Conservation (phyloP, 2,888 invertebrate species). For the Orchesellides sinensis region DNA sequence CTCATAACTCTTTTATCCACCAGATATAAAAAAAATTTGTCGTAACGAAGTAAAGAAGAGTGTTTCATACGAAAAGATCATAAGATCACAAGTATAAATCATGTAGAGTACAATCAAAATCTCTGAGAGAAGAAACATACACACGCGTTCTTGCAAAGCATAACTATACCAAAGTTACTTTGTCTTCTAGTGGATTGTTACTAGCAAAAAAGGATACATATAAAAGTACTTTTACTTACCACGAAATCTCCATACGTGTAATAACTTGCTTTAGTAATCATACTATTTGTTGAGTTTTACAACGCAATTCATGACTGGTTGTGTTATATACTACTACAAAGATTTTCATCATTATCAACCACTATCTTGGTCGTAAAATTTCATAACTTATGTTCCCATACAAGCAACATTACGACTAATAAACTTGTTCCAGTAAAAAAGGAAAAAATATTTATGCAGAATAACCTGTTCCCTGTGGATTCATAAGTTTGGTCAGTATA, state of each 20-base stretch:
- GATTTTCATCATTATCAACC: conserved; percentile 13
- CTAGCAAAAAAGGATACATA: not conserved
- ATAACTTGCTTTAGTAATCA: conserved; percentile 14
- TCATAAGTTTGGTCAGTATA: conserved; percentile 40
- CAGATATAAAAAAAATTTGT: too few species aligned
- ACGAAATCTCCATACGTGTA: conserved; percentile 10
- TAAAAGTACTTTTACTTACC: conserved; percentile 1
- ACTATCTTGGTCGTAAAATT: not conserved
- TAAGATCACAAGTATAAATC: not conserved
- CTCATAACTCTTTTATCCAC: too few species aligned
- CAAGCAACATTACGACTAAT: not conserved
- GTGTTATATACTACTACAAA: conserved; percentile 21
- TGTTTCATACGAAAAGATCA: conserved; percentile 4
- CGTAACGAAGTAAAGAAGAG: conserved; percentile 13
- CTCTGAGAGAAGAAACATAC: not conserved
- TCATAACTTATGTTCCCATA: not conserved
- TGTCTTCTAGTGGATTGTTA: conserved; percentile 34
- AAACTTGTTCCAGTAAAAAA: conserved; percentile 1
- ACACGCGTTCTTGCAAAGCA: not conserved
- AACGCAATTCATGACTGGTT: not conserved
- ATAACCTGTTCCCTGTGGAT: conserved; percentile 43
- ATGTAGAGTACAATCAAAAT: conserved; percentile 44
- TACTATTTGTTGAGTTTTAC: not conserved
- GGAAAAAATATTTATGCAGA: not conserved
- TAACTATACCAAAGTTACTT: conserved; percentile 34